Evolutionary conservation across 2,113 vertebrate genomes (phyloP), one percentile per base, ranked within the genome.

Genomic region (Machaerirhynchus nigripectus): DNA sequence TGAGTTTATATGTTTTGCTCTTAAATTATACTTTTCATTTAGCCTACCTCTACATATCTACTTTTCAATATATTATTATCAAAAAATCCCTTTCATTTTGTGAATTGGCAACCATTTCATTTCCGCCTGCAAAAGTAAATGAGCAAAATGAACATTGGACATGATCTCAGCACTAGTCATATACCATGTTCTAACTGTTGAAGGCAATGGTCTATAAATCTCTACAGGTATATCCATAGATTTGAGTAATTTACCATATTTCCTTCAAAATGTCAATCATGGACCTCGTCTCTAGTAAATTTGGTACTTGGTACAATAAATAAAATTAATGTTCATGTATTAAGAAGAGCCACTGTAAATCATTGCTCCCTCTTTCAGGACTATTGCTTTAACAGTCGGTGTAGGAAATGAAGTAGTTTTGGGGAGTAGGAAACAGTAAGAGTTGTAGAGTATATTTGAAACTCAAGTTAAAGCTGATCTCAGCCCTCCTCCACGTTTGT

Each of bases 191-290:
- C 40, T 84, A 78, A 79, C 15, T 84, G 67, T 55, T 89, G 73
- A 87, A 94, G 56, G 93, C 80, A 89, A 79, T 57, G 67, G 79
- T 95, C 91, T 93, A 80, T 90, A 88, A 95, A 90, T 90, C 82
- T 95, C 84, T 86, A 73, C 42, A 91, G 69, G 64, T 94, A 78
- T 78, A 86, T 50, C 71, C 90, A 83, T 69, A 92, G 89, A 80
- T 95, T 74, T 96, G 93, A 91, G 83, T 92, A 87, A 96, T 92
- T 75, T 80, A 79, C 93, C 85, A 67, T 91, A 93, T 93, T 97
- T 96, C 84, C 79, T 94, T 95, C 88, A 91, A 94, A 96, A 84
- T 84, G 84, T 47, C 89, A 91, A 69, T 96, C 90, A 94, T 33
- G 55, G 76, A 57, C 76, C 69, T 44, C 5, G 2, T 92, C n/a